Evolutionary conservation across 2,797 vertebrate species (phyloP).

Genomic region (Bradypodion ventrale): DNA sequence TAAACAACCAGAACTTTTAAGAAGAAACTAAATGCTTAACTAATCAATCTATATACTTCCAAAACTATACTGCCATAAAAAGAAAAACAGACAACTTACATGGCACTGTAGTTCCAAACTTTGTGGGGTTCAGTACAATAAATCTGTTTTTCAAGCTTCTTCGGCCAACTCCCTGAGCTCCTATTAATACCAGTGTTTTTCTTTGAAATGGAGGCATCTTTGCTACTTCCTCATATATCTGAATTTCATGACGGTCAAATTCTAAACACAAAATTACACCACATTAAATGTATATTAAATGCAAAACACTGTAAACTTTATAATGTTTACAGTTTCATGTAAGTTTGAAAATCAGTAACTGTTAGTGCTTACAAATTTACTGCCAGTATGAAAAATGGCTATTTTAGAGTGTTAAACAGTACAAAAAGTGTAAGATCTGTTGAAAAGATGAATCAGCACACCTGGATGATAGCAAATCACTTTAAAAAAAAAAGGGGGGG

Average conservation of each 20-base stretch:
- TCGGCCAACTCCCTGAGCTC: constrained; percentile 96
- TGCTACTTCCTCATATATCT: constrained; percentile 97
- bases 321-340: neutral
- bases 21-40: neutral
- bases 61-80: neutral
- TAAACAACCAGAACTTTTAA: too few species aligned
- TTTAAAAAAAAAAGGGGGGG: too few species aligned
- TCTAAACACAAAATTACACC: constrained; percentile 76
- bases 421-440: too few species aligned
- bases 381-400: too few species aligned
- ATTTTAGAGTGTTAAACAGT: too few species aligned
- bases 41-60: neutral
- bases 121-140: constrained; percentile 89
- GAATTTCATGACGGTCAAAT: constrained; percentile 98
- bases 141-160: constrained; percentile 98
- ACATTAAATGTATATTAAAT: neutral
- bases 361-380: too few species aligned
- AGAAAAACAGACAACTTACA: constrained; percentile 82
- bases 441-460: too few species aligned
- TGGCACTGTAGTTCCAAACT: constrained; percentile 95
- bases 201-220: constrained; percentile 99
- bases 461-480: too few species aligned
- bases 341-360: too few species aligned
- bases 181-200: constrained; percentile 95
- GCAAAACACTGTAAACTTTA: constrained; percentile 4